These are phyloP conservation scores for Agapostemon virescens DNA, from an alignment of 2,888 invertebrate genomes.

Conservation along the genomic window DNA sequence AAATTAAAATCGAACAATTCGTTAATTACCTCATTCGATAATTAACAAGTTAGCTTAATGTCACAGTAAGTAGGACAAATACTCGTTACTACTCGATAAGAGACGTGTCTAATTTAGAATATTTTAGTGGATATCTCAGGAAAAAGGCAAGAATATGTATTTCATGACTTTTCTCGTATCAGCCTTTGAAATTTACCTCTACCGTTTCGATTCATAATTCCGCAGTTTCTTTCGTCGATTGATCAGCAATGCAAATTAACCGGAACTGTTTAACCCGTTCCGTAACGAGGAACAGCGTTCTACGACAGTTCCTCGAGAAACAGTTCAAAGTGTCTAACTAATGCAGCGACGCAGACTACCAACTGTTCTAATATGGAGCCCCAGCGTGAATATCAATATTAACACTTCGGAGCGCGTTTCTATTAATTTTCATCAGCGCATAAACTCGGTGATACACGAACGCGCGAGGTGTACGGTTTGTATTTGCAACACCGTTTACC, in stretches of 20 bases:
- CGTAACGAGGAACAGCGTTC: not conserved
- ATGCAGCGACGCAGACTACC: not conserved
- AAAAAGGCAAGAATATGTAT: too few species aligned
- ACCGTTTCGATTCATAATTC: not conserved
- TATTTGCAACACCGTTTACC: not conserved
- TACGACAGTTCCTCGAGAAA: not conserved
- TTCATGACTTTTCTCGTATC: not conserved
- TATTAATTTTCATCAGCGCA: conserved; percentile 10
- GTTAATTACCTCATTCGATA: too few species aligned
- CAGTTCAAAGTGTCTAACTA: not conserved
- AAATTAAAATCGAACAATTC: too few species aligned
- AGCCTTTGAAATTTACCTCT: not conserved
- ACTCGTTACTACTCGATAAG: too few species aligned
- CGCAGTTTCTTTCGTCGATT: not conserved
- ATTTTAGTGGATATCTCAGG: too few species aligned
- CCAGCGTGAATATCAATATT: not conserved
- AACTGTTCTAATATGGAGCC: not conserved
- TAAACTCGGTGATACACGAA: not conserved
- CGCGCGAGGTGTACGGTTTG: not conserved
- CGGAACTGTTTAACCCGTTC: not conserved
- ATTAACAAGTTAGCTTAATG: too few species aligned
- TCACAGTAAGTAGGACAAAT: too few species aligned
- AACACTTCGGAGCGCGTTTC: conserved; percentile 10
- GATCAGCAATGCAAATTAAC: not conserved
- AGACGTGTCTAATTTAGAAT: too few species aligned